Evolutionary conservation across 2,113 vertebrate species (phyloP), one percentile per base, ranked within the genome.

Genomic region (Hippocampus mohnikei): DNA sequence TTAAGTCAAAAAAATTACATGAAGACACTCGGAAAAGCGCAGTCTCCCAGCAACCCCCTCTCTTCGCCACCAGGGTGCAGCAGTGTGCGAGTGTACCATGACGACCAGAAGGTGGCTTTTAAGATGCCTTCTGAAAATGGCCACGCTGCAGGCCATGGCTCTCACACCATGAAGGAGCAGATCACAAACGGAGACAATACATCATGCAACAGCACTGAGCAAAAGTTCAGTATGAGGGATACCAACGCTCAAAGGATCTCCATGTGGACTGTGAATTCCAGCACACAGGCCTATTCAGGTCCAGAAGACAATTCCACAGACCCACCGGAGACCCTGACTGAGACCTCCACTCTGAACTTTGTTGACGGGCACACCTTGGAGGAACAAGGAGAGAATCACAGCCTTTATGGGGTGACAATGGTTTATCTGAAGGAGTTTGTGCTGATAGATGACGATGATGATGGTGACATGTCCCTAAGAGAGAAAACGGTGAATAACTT

Each of bases 401-500:
- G 94, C 82, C 91, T 95, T 52, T 88, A 94, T 5, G 93, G 94
- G 4, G 50, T 74, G 42, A 77, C 12, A 20, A 70, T 60, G 2
- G 92, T 94, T 72, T 94, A 94, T 82, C 92, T 98, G 76, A 96
- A 95, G 86, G 95, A 95, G 15, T 95, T 97, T 80, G 90, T 97
- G 77, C 93, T 98, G 76, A 94, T 98, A 27, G 97, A 98, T 0
- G 96, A 98, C 0, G 96, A 98, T 81, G 96, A 97, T 0, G 95
- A 97, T 0, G 88, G 88, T 0, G 96, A 98, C 81, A 96, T 96
- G 92, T 98, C 96, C 0, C 60, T 98, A 29, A 84, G 96, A 62
- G 96, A 98, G 93, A 97, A 96, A 88, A 98, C 95, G 0, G 96
- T 98, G 75, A 96, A 94, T 0, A 95, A 98, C 0, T 53, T 96